phyloP scores from a whole-genome alignment of 2,888 invertebrate species.

The Salticus scenicus region DNA sequence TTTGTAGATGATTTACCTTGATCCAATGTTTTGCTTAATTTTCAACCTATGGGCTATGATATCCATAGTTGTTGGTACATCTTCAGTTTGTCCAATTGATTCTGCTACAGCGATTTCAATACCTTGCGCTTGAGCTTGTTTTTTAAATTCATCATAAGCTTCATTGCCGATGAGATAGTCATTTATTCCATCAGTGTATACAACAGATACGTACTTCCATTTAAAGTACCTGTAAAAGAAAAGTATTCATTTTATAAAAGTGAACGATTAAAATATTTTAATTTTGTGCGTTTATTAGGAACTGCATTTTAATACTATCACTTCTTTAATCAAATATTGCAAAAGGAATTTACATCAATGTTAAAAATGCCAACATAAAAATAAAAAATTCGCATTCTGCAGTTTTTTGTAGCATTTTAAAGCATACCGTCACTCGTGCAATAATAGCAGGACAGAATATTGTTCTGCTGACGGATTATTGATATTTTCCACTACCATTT shows the following conservation, averaged over 20 bases:
- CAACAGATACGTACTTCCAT: slow-evolving; percentile 77
- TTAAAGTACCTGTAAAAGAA: slow-evolving; percentile 72
- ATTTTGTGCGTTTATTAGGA: no score
- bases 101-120: slow-evolving; percentile 58
- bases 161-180: slow-evolving; percentile 37
- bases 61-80: slow-evolving; percentile 53
- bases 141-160: slow-evolving; percentile 41
- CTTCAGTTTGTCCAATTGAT: slow-evolving; percentile 32
- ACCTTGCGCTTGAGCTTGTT: slow-evolving; percentile 20
- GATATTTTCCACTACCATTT: no score
- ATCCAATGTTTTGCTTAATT: slow-evolving; percentile 57
- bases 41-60: slow-evolving; percentile 57
- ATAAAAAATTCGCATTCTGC: no score
- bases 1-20: no score
- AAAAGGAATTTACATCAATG: no score
- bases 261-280: neutral
- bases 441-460: no score
- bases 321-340: no score
- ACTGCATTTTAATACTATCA: no score
- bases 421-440: no score
- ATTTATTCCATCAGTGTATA: slow-evolving; percentile 74
- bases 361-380: no score
- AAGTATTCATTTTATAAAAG: neutral
- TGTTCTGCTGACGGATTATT: no score
- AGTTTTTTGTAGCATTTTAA: no score